Base-by-base conservation (phyloP, 1,140 invertebrate species). In the Eupristina koningsbergeri region DNA sequence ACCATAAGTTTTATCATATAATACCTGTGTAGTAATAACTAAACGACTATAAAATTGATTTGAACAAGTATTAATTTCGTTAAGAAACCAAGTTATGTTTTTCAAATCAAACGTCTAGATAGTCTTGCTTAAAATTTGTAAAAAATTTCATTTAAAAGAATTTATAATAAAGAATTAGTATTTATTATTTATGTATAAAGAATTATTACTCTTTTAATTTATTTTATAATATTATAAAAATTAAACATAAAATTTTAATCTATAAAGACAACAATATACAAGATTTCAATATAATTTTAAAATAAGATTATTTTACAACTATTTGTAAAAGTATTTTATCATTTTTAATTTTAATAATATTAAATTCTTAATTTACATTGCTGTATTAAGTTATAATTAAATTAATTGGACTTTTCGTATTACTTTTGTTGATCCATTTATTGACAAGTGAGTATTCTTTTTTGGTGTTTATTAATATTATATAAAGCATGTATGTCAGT, bases 61-160 rank as follows among this genome's bases (percentile, higher is more conserved):
- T 74, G 45, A 74, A 50, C 45, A 74, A 31, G n/a, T 74, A 45
- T 50, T 41, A n/a, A n/a, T 41, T 41, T 71, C 36, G 22, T 71
- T n/a, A 0, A 17, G n/a, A 5, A 41, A 19, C 36, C 9, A 64
- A 34, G 7, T 11, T 64, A 3, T n/a, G n/a, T 26, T 29, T 63
- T 34, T 64, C 34, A 64, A 31, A 64, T 64, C 61, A 34, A 29
- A 64, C 61, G 29, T 34, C 13, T 63, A 63, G 29, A n/a, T n/a
- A n/a, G n/a, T 63, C 0, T 11, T 58, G 53, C 29, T 2, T 64
- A 64, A 63, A 63, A 63, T 29, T n/a, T 11, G n/a, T 63, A 63
- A 64, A 64, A 7, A 64, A 7, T 45, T 45, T 45, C 13, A 7
- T 45, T 45, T 45, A n/a, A n/a, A n/a, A n/a, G n/a, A n/a, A n/a